Evolutionary conservation across 2,797 vertebrate genomes (phyloP).

Genomic region (Eidolon dupreanum): DNA sequence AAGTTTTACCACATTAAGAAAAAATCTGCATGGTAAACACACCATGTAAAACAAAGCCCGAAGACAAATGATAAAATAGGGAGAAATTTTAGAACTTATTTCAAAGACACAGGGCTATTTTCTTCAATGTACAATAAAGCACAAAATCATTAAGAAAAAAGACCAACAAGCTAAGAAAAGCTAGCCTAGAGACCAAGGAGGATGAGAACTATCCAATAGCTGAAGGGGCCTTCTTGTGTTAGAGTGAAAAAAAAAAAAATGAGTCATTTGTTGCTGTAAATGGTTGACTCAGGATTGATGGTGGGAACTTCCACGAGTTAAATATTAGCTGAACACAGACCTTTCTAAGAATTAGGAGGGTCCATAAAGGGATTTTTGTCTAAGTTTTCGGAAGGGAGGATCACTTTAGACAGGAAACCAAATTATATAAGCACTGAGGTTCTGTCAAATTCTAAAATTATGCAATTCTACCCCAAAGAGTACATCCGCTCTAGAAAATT

Average conservation of each 20-base stretch:
- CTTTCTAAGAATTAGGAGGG: conserved; percentile 1
- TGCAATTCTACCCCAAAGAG: not conserved
- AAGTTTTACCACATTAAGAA: not conserved
- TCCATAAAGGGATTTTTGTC: not conserved
- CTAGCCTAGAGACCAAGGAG: not conserved
- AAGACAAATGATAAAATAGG: not conserved
- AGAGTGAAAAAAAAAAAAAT: not conserved
- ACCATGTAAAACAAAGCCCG: conserved; percentile 9
- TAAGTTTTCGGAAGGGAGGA: not conserved
- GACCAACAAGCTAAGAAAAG: not conserved
- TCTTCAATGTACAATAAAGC: not conserved
- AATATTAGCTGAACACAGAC: conserved; percentile 26
- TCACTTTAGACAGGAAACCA: not conserved
- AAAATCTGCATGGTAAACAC: not conserved
- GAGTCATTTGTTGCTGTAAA: not conserved
- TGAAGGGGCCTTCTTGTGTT: not conserved
- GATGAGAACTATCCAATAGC: not conserved
- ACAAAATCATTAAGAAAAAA: not conserved
- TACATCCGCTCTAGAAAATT: not conserved
- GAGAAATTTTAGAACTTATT: not conserved
- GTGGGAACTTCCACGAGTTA: conserved; percentile 18
- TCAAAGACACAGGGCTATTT: not conserved
- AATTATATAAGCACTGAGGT: not conserved
- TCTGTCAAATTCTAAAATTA: not conserved
- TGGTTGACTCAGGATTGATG: not conserved